Conservation (phyloP, 2,797 vertebrate genomes). For the Spondyliosoma cantharus region DNA sequence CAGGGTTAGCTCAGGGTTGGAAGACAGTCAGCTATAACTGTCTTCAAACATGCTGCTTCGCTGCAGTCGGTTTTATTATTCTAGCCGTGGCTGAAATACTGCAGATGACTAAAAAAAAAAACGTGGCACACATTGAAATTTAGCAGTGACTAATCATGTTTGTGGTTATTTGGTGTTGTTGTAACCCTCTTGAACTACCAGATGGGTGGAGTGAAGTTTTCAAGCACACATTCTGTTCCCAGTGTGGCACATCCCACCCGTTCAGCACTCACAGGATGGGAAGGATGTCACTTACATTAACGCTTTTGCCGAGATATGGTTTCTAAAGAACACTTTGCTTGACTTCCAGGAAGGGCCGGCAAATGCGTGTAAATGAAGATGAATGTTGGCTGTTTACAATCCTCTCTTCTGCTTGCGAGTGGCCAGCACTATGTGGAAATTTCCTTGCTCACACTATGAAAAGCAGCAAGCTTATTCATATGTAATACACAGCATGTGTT, state of each 20-base stretch:
- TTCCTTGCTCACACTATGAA: neutral
- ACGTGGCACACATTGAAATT: neutral
- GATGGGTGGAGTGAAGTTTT: constrained; percentile 28
- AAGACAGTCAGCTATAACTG: constrained; percentile 31
- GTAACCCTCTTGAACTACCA: constrained; percentile 20
- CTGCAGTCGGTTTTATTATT: constrained; percentile 17
- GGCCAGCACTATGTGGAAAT: neutral
- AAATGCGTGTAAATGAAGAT: neutral
- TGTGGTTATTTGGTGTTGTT: constrained; percentile 26
- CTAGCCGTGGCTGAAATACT: constrained; percentile 1
- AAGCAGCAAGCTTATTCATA: neutral
- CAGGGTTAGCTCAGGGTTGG: constrained; percentile 37
- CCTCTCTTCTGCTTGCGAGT: neutral
- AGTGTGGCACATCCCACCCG: constrained; percentile 15
- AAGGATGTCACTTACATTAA: neutral
- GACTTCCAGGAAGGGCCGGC: neutral
- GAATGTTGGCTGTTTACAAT: neutral
- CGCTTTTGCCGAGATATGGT: neutral
- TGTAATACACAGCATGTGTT: neutral
- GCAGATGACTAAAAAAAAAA: constrained; percentile 10
- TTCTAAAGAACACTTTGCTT: constrained; percentile 12
- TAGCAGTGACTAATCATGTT: constrained; percentile 22
- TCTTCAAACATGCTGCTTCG: constrained; percentile 27
- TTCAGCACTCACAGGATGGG: constrained; percentile 22
- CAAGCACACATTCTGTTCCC: constrained; percentile 26